A percentile compares a stretch with the other conserved stretches of the same genome.
Conservation (phyloP, 2,888 invertebrate genomes). For the Brachypalpus laphriformis region DNA sequence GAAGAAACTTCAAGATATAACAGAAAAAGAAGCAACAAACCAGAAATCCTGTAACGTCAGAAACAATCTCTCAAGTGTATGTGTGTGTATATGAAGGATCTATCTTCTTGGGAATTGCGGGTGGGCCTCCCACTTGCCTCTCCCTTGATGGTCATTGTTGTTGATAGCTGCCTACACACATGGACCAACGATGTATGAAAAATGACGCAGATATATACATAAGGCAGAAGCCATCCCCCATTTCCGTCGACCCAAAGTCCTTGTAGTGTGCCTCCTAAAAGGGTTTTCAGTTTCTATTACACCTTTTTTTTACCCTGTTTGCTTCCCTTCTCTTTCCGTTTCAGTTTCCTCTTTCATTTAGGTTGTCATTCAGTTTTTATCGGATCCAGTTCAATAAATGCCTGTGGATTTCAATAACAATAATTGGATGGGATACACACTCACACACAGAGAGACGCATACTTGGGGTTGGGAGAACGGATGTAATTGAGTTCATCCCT, state of each 20-base stretch:
- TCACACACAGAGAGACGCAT: not conserved
- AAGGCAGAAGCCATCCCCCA: not conserved
- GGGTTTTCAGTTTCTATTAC: slow-evolving; percentile 61
- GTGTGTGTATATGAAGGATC: slow-evolving; percentile 18
- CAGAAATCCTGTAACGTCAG: slow-evolving; percentile 49
- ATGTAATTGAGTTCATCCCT: slow-evolving; percentile 36
- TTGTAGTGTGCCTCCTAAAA: slow-evolving; percentile 38
- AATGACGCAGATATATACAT: slow-evolving; percentile 5
- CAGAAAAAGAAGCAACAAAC: slow-evolving; percentile 16
- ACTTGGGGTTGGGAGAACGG: not conserved
- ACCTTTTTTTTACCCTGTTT: slow-evolving; percentile 24
- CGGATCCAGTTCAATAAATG: slow-evolving; percentile 55
- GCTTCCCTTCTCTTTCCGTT: slow-evolving; percentile 8
- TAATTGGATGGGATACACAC: slow-evolving; percentile 59
- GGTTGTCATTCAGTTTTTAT: slow-evolving; percentile 62
- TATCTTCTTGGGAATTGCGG: slow-evolving; percentile 2
- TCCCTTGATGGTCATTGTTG: slow-evolving; percentile 63
- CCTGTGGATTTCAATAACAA: slow-evolving; percentile 66
- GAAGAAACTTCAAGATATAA: slow-evolving; percentile 41
- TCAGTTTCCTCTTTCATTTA: slow-evolving; percentile 41
- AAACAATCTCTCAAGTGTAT: slow-evolving; percentile 58
- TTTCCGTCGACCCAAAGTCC: not conserved
- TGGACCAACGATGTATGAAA: slow-evolving; percentile 18
- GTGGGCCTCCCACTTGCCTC: not conserved
- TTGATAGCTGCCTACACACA: slow-evolving; percentile 37